A percentile compares a stretch with the other conserved stretches of the same genome.
Evolutionary conservation across 1,140 invertebrate species (phyloP).

Genomic region (Caerostris extrusa): DNA sequence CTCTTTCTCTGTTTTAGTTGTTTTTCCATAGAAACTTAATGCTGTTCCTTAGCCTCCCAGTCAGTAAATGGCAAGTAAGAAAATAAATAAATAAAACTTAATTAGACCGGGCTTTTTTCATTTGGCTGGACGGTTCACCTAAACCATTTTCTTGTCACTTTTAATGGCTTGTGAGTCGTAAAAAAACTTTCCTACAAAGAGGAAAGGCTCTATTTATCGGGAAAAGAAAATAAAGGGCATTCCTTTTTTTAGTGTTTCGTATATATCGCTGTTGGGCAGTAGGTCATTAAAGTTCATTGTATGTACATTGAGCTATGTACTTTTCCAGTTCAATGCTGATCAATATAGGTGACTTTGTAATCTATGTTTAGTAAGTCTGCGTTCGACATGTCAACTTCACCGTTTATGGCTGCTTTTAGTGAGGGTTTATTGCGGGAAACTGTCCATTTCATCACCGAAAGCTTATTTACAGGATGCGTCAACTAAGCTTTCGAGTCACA

Average conservation of each 20-base stretch:
- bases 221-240: not conserved
- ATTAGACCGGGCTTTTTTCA: conserved; percentile 20
- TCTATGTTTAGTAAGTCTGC: not conserved
- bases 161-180: not conserved
- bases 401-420: conserved; percentile 32
- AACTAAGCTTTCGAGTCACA: not conserved
- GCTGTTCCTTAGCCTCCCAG: not conserved
- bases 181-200: conserved; percentile 6
- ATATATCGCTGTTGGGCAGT: not conserved
- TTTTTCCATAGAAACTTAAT: not conserved
- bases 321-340: conserved; percentile 1
- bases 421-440: conserved; percentile 20
- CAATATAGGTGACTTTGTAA: not conserved
- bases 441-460: not conserved
- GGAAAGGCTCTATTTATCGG: conserved; percentile 15
- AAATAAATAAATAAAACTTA: conserved; percentile 49
- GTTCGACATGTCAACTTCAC: not conserved
- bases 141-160: conserved; percentile 31
- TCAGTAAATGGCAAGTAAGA: not conserved
- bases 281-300: not conserved
- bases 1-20: not conserved
- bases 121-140: not conserved
- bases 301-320: conserved; percentile 6
- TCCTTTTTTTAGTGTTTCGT: not conserved
- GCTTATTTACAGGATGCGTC: not conserved